phyloP scores from a whole-genome alignment of 1,140 invertebrate species.

The Bombus difficillimus region DNA sequence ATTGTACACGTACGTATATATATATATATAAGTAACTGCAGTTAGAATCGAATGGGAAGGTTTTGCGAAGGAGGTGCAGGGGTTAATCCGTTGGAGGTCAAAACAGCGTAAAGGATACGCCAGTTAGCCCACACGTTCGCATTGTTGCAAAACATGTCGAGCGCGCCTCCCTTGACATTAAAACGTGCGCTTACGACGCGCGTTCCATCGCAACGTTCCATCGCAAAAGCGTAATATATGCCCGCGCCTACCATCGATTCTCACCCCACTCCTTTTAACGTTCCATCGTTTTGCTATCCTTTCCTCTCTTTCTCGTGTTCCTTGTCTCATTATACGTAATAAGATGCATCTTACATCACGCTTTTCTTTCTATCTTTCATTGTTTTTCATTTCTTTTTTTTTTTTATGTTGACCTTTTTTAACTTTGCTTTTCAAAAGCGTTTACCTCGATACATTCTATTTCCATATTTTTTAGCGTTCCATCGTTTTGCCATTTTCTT shows the following conservation, averaged over 20 bases:
- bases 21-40: not conserved
- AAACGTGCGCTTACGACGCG: constrained; percentile 53
- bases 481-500: not conserved
- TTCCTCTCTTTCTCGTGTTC: not conserved
- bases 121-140: constrained; percentile 59
- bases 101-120: constrained; percentile 28
- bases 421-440: no score
- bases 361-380: not conserved
- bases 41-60: not conserved
- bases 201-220: constrained; percentile 67
- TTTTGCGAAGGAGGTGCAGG: constrained; percentile 6
- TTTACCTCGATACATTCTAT: no score
- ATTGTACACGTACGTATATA: not conserved
- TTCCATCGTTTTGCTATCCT: constrained; percentile 20
- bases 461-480: no score
- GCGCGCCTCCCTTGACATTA: constrained; percentile 68
- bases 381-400: not conserved
- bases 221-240: constrained; percentile 63
- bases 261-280: not conserved
- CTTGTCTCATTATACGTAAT: not conserved
- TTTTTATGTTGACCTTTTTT: no score
- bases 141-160: constrained; percentile 64
- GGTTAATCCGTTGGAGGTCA: constrained; percentile 56
- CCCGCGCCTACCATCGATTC: constrained; percentile 51
- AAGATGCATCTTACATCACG: not conserved